A percentile compares a stretch with the other conserved stretches of the same genome.
Evolutionary conservation across 2,797 vertebrate species (phyloP).

Genomic region (Microchirus variegatus): DNA sequence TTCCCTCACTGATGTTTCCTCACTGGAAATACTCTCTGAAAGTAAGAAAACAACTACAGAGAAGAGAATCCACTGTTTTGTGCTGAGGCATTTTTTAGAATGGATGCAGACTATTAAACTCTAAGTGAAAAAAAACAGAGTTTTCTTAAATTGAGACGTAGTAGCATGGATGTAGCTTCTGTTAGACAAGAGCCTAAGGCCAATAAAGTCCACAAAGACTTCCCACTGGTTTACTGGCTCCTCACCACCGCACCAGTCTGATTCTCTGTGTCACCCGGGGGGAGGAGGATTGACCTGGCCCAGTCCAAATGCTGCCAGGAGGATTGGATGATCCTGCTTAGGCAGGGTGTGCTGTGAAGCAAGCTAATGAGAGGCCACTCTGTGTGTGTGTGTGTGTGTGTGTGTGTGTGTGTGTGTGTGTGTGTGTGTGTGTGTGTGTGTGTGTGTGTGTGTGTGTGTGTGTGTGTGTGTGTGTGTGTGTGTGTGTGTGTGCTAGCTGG

Average conservation of each 20-base stretch:
- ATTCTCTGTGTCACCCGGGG: slow-evolving; percentile 44
- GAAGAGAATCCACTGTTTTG: too few species aligned
- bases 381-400: slow-evolving; percentile 47
- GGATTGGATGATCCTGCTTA: slow-evolving; percentile 80
- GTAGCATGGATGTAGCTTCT: too few species aligned
- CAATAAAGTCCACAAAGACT: slow-evolving; percentile 9
- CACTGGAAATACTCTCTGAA: too few species aligned
- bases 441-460: slow-evolving; percentile 48
- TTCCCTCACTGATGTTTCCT: too few species aligned
- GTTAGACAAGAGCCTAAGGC: slow-evolving; percentile 9
- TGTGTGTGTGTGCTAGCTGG: slow-evolving; percentile 51
- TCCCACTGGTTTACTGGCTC: slow-evolving; percentile 25
- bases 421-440: slow-evolving; percentile 48
- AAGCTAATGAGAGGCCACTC: slow-evolving; percentile 73
- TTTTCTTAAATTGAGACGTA: too few species aligned
- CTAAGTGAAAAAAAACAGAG: too few species aligned
- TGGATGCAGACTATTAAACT: too few species aligned
- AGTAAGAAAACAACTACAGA: too few species aligned
- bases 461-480: slow-evolving; percentile 45
- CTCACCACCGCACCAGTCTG: slow-evolving; percentile 48
- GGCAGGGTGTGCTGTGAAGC: slow-evolving; percentile 70
- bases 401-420: slow-evolving; percentile 55
- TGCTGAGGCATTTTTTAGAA: too few species aligned
- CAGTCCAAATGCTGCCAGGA: slow-evolving; percentile 68
- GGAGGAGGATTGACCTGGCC: slow-evolving; percentile 64